Percentiles rank a stretch among this genome's conserved stretches.
Conservation (phyloP, 2,888 invertebrate species). For the Cataglyphis cursor region DNA sequence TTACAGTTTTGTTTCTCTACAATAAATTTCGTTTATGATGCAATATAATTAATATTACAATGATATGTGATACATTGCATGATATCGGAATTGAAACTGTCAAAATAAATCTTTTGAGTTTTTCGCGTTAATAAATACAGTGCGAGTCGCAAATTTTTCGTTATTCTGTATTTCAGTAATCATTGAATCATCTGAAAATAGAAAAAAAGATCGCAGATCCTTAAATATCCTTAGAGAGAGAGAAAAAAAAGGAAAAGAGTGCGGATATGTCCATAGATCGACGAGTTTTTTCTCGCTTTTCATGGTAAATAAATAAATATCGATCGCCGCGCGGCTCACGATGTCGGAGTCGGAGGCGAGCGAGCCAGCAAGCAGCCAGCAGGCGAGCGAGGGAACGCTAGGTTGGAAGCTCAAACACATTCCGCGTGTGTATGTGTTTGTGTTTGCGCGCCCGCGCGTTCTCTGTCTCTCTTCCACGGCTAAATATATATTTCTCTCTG, state of each 20-base stretch:
- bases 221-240: not conserved
- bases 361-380: slow-evolving; percentile 39
- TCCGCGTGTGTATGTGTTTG: not conserved
- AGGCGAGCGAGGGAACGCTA: slow-evolving; percentile 63
- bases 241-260: not conserved
- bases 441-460: slow-evolving; percentile 49
- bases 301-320: slow-evolving; percentile 56
- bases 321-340: slow-evolving; percentile 31
- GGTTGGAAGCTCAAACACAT: slow-evolving; percentile 50
- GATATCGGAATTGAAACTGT: not conserved
- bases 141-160: not conserved
- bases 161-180: not conserved
- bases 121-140: not conserved
- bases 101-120: not conserved
- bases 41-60: not conserved
- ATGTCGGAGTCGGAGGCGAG: slow-evolving; percentile 23
- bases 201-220: not conserved
- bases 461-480: slow-evolving; percentile 72
- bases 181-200: not conserved
- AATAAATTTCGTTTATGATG: not conserved
- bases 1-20: not conserved
- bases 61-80: not conserved
- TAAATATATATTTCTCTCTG: slow-evolving; percentile 80
- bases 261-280: not conserved
- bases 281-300: slow-evolving; percentile 44